phyloP scores from a whole-genome alignment of 2,888 invertebrate genomes.

The Metacarcinus magister region DNA sequence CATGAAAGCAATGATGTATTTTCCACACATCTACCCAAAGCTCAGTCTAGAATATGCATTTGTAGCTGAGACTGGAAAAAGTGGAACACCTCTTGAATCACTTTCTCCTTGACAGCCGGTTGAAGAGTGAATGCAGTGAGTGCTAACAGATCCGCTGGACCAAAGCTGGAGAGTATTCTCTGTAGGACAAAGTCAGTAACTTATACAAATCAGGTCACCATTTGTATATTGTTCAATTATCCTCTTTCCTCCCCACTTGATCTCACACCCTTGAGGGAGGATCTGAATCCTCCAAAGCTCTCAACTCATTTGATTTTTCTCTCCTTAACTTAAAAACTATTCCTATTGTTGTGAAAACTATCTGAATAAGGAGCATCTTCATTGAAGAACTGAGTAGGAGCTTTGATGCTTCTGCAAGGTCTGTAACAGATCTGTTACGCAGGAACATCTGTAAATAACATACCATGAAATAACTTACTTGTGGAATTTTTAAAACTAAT shows the following conservation, averaged over 20 bases:
- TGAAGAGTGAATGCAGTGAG: conserved; percentile 36
- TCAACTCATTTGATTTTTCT: background rate
- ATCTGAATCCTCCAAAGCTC: background rate
- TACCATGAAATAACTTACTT: background rate
- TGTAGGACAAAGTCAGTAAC: conserved; percentile 54
- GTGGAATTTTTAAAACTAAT: background rate
- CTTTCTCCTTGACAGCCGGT: conserved; percentile 61
- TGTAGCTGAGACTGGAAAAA: conserved; percentile 74
- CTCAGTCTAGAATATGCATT: conserved; percentile 69
- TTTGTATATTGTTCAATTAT: background rate
- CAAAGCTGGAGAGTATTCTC: conserved; percentile 62
- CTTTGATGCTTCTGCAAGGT: conserved; percentile 65
- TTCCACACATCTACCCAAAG: background rate
- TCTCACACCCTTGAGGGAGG: conserved; percentile 56
- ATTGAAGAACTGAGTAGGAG: conserved; percentile 61
- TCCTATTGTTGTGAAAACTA: conserved; percentile 61
- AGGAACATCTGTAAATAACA: conserved; percentile 75
- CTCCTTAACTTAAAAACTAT: conserved; percentile 58
- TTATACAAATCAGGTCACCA: background rate
- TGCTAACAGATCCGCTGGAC: conserved; percentile 44
- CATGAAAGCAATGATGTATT: background rate
- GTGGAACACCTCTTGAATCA: conserved; percentile 62
- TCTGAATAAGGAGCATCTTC: conserved; percentile 66
- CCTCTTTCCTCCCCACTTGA: background rate
- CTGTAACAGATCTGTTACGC: conserved; percentile 64